Conservation (phyloP, 2,113 vertebrate species). For the Globicephala melas region DNA sequence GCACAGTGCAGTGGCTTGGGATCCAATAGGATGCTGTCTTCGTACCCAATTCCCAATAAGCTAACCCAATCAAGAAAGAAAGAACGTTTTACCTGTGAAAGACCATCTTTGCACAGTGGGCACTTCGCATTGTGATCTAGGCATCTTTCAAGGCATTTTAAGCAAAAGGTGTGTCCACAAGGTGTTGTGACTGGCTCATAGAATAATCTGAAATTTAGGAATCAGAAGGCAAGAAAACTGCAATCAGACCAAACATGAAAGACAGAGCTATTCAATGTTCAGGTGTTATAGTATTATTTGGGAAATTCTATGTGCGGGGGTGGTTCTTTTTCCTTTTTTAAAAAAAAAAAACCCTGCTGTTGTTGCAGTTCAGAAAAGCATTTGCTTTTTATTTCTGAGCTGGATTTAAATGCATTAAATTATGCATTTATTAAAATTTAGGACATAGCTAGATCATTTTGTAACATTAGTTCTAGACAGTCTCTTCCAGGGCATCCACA, state of each 20-base stretch:
- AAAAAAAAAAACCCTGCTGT: not conserved
- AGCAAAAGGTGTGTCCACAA: slow-evolving; percentile 95
- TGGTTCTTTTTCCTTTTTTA: not conserved
- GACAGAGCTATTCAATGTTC: not conserved
- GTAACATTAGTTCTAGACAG: not conserved
- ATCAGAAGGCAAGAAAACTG: slow-evolving; percentile 60
- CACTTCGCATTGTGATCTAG: slow-evolving; percentile 94
- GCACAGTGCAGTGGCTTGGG: not conserved
- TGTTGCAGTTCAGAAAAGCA: not conserved
- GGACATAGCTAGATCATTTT: not conserved
- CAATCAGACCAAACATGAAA: slow-evolving; percentile 40
- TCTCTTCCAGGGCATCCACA: not conserved
- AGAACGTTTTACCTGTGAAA: slow-evolving; percentile 86
- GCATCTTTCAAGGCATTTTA: slow-evolving; percentile 94
- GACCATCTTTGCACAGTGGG: slow-evolving; percentile 92
- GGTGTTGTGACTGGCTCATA: slow-evolving; percentile 94
- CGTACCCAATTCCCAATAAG: not conserved
- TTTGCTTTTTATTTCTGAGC: slow-evolving; percentile 32
- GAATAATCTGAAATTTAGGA: slow-evolving; percentile 86
- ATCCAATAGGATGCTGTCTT: not conserved
- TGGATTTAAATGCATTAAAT: not conserved
- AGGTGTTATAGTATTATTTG: not conserved
- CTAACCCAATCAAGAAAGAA: slow-evolving; percentile 6
- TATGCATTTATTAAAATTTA: slow-evolving; percentile 30
- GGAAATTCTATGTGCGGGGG: not conserved